Evolutionary conservation across 2,888 invertebrate species (phyloP), one percentile per base, ranked within the genome.

Genomic region (Philopedon plagiatum): DNA sequence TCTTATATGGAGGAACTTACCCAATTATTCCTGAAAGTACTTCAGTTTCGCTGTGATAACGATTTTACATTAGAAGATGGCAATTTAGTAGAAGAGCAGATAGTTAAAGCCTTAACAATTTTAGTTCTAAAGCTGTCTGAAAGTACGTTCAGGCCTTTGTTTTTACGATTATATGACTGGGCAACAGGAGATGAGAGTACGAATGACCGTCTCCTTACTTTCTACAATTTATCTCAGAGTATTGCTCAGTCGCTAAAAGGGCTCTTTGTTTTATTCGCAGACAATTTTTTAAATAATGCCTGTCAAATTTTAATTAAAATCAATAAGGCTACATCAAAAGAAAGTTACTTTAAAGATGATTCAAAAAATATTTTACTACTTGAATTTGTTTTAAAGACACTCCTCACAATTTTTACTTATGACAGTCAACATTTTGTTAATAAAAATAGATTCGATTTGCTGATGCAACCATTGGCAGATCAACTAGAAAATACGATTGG

Each of bases 51-150:
- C 51, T 86, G 89, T 46, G 88, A 91, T 64, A 86, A 85, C 5
- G 83, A 86, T 62, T 80, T 83, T 1, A 78, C 85, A 1, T 75
- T 83, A 4, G 84, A 83, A 8, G 85, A 87, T 56, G 87, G 93
- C 0, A 87, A 89, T 34, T 80, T 81, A 11, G 90, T 94, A 0
- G 97, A 98, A 86, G 89, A 89, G 13, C 89, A 91, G 79, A 90
- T 95, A 0, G 90, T 95, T 0, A 90, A 92, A 76, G 91, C 95
- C 0, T 86, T 97, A n/a, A 91, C 94, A 1, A 88, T 91, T 57
- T 88, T 97, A 79, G 92, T 96, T 23, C 86, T 98, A 58, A 97
- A 97, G 85, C 86, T 98, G 26, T 96, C 96, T 0, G 98, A 98
- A 84, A 91, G 92, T 0, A 91, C 92, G 41, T 98, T 98, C 85